Percentiles rank a stretch among this genome's conserved stretches.
Conservation (phyloP, 2,888 invertebrate species). For the Acanthosepion pharaonis region DNA sequence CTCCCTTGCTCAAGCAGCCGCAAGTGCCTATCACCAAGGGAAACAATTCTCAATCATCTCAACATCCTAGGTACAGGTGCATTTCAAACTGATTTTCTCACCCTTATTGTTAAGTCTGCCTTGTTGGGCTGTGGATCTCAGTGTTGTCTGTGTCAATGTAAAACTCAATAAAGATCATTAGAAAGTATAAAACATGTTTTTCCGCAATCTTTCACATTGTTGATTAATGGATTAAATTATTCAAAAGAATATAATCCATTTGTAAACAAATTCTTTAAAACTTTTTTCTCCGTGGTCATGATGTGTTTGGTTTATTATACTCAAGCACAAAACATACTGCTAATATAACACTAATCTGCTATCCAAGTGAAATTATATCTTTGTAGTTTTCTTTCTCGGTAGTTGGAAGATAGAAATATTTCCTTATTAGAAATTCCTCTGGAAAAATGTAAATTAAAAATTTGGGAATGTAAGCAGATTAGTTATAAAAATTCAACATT, state of each 20-base stretch:
- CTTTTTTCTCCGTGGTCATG: not conserved
- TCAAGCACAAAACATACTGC: too few relatives aligned
- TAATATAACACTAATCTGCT: not conserved
- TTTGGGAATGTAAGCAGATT: not conserved
- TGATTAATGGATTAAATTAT: not conserved
- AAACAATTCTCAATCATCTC: constrained; percentile 50
- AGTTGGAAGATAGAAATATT: too few relatives aligned
- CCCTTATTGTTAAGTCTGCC: constrained; percentile 36
- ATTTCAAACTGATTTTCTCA: constrained; percentile 44
- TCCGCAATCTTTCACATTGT: not conserved
- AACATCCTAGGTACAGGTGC: constrained; percentile 53
- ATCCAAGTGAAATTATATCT: not conserved
- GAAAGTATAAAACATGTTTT: not conserved
- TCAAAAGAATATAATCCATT: not conserved
- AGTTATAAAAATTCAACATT: not conserved
- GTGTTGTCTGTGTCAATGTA: constrained; percentile 37
- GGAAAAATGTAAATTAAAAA: not conserved
- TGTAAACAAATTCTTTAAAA: not conserved
- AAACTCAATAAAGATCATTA: not conserved
- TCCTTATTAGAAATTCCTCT: not conserved
- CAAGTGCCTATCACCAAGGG: constrained; percentile 52
- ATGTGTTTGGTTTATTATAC: not conserved
- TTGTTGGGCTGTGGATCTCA: not conserved
- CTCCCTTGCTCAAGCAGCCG: constrained; percentile 66
- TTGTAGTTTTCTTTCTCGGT: too few relatives aligned